Conservation (phyloP, 2,797 vertebrate genomes). For the Gobionotothen gibberifrons region DNA sequence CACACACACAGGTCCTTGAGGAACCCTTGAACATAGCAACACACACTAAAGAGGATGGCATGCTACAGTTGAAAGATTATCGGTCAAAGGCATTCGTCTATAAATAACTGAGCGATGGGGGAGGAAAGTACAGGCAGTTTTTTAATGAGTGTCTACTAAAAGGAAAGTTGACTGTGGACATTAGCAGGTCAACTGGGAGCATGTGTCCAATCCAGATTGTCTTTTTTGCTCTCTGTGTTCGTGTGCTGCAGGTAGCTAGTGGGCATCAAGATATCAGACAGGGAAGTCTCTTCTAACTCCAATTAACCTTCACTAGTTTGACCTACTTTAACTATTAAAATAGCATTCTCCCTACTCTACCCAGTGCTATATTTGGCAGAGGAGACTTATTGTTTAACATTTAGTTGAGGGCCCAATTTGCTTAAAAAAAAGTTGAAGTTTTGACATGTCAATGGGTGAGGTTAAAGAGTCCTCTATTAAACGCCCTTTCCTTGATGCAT, state of each 20-base stretch:
- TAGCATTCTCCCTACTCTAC: slow-evolving; percentile 57
- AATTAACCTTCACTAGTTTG: slow-evolving; percentile 77
- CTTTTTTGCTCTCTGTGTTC: slow-evolving; percentile 10
- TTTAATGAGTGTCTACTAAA: slow-evolving; percentile 15
- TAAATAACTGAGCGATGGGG: slow-evolving; percentile 69
- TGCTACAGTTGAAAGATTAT: slow-evolving; percentile 59
- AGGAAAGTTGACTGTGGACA: slow-evolving; percentile 42
- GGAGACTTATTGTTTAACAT: slow-evolving; percentile 31
- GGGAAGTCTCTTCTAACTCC: slow-evolving; percentile 58
- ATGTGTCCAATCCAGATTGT: slow-evolving; percentile 19
- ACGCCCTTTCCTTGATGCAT: background rate
- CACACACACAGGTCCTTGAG: slow-evolving; percentile 40
- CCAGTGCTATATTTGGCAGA: slow-evolving; percentile 54
- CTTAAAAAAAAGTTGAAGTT: slow-evolving; percentile 23
- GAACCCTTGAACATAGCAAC: slow-evolving; percentile 55
- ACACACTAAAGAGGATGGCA: slow-evolving; percentile 60
- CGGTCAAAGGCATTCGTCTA: slow-evolving; percentile 59
- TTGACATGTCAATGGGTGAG: slow-evolving; percentile 7
- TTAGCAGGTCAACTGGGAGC: slow-evolving; percentile 53
- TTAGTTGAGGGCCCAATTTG: slow-evolving; percentile 28
- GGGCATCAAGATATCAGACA: slow-evolving; percentile 49
- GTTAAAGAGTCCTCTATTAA: background rate
- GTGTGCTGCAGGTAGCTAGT: slow-evolving; percentile 37
- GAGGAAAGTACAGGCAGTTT: slow-evolving; percentile 56
- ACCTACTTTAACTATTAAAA: slow-evolving; percentile 75